These are phyloP conservation scores for Sylvicola fuscatus DNA, from an alignment of 2,888 invertebrate species.

Conservation along the genomic window DNA sequence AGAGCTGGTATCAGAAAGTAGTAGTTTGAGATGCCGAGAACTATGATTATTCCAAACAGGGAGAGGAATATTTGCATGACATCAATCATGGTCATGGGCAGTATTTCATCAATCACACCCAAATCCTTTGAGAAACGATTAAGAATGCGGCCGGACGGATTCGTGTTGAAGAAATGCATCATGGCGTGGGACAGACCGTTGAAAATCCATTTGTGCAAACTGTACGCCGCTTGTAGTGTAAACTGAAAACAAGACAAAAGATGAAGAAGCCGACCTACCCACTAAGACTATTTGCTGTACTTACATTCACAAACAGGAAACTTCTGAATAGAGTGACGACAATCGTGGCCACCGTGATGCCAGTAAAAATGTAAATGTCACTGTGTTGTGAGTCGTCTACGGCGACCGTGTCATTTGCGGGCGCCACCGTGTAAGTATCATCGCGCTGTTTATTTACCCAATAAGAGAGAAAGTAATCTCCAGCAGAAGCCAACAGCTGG, in stretches of 20 bases:
- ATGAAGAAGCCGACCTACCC: slow-evolving; percentile 23
- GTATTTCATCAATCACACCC: slow-evolving; percentile 31
- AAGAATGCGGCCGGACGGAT: slow-evolving; percentile 62
- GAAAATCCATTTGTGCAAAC: slow-evolving; percentile 71
- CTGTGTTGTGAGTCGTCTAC: slow-evolving; percentile 12
- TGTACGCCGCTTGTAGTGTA: slow-evolving; percentile 53
- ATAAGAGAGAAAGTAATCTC: slow-evolving; percentile 59
- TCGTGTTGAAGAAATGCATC: slow-evolving; percentile 74
- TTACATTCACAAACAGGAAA: slow-evolving; percentile 28
- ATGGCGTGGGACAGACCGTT: slow-evolving; percentile 56
- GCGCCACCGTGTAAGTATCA: slow-evolving; percentile 9
- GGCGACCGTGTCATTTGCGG: slow-evolving; percentile 3
- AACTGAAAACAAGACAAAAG: slow-evolving; percentile 38
- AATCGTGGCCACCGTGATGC: slow-evolving; percentile 25
- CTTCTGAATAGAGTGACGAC: slow-evolving; percentile 22
- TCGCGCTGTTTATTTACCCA: slow-evolving; percentile 28
- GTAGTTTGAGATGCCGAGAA: slow-evolving; percentile 56
- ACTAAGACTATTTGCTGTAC: slow-evolving; percentile 15
- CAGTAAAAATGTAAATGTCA: slow-evolving; percentile 29
- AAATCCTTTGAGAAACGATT: slow-evolving; percentile 77
- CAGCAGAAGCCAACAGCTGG: slow-evolving; percentile 47
- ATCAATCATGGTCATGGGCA: slow-evolving; percentile 25
- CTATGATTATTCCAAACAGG: slow-evolving; percentile 57
- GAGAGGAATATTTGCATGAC: slow-evolving; percentile 54
- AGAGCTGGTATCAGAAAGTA: slow-evolving; percentile 50